phyloP scores from a whole-genome alignment of 1,140 invertebrate species.

The Cardiocondyla obscurior region DNA sequence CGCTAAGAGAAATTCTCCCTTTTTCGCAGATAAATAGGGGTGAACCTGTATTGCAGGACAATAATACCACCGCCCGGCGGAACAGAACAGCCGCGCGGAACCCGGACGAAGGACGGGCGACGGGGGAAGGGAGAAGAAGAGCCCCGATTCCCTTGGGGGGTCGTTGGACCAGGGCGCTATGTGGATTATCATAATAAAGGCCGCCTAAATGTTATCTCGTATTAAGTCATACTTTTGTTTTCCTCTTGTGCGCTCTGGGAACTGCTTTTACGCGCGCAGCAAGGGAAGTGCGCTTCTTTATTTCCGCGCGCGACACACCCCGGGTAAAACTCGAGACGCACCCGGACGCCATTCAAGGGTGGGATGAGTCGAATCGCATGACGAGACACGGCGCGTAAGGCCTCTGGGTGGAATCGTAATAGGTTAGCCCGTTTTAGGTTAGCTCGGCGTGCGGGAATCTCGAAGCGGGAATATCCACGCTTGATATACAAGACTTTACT shows the following conservation, averaged over 20 bases:
- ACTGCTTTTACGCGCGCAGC: conserved; percentile 36
- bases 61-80: conserved; percentile 73
- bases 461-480: not conserved
- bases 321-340: not conserved
- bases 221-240: conserved; percentile 81
- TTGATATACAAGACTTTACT: no score
- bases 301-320: conserved; percentile 23
- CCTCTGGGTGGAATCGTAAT: conserved; percentile 15
- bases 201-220: conserved; percentile 81
- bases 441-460: not conserved
- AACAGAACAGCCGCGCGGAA: conserved; percentile 48
- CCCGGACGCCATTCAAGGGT: not conserved
- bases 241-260: conserved; percentile 74
- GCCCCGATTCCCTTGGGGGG: conserved; percentile 69
- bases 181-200: conserved; percentile 81
- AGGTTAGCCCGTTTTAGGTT: conserved; percentile 10
- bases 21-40: conserved; percentile 80
- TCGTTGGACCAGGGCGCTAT: conserved; percentile 80
- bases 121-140: conserved; percentile 29
- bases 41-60: conserved; percentile 81
- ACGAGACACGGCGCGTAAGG: not conserved
- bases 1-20: conserved; percentile 79
- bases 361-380: conserved; percentile 18
- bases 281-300: conserved; percentile 44
- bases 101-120: conserved; percentile 8